Base-by-base conservation (phyloP, 1,140 invertebrate species). In the Dryas iulia region DNA sequence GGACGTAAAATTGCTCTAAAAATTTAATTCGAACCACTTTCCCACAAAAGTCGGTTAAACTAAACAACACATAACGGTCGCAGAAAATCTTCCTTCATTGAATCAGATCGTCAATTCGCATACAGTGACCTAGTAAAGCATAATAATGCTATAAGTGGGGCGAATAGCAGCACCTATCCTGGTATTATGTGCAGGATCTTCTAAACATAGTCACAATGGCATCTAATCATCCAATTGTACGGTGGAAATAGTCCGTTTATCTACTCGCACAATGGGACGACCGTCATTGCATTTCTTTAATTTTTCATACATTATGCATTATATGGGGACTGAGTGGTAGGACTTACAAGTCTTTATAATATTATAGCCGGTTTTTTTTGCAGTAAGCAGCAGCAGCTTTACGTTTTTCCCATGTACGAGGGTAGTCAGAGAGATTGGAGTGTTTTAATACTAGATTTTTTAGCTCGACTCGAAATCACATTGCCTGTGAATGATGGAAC, bases 141-240 rank as follows among this genome's bases (percentile, higher is more conserved):
- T 76, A 81, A 82, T 86, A 86, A 88, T 84, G 78, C 74, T 73
- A 78, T 87, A 87, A 89, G 84, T 88, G 86, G 83, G 77, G 73
- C 61, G 78, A 83, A 85, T 86, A 76, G 83, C 77, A 80, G 81
- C 83, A 87, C 86, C 84, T 89, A 86, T 82, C 84, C 79, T 77
- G 77, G 71, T 79, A 83, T 83, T 82, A 84, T 77, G 69, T 74
- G 87, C 88, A 89, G 87, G 89, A 91, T 83, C 87, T 62, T 91
- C 89, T 89, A 89, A 89, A 89, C 87, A 89, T 91, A 89, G 89
- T 81, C 83, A 89, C 89, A 89, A 89, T 89, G 84, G 85, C 39
- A 80, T 28, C 78, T 83, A 79, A 91, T 89, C 87, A 91, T 89
- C 84, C 89, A 91, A 91, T 91, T 91, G 86, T 84, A 74, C 71